Base-by-base conservation (phyloP, 2,797 vertebrate species). In the Moxostoma hubbsi region DNA sequence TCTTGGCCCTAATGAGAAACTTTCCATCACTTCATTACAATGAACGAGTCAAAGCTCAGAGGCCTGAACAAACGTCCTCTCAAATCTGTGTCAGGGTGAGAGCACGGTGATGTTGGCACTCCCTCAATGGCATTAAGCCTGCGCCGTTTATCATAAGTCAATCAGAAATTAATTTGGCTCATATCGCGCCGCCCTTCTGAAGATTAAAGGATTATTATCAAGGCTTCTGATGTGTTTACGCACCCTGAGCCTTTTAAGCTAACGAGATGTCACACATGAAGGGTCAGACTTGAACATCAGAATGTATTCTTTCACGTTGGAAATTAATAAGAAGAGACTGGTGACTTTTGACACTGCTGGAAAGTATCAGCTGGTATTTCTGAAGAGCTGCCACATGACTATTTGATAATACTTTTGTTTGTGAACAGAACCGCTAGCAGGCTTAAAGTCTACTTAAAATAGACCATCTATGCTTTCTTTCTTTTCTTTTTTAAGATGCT, bases 181-280 rank as follows among this genome's bases (percentile, higher is more conserved):
- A 36, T 59, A 59, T 85, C 69, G 68, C 43, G 9, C 13, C 62
- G 50, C 73, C 57, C 47, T 53, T 62, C 46, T 50, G n/a, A 12
- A 53, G 64, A 75, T 75, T 75, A n/a, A 18, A 79, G 50, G 45
- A 57, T 71, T 79, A 77, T 81, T 84, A 79, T 72, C 69, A 74
- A 6, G 59, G 47, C 63, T 67, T 74, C 64, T 58, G 55, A 81
- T 66, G 50, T 79, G 71, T 78, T 84, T 83, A 80, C 59, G 64
- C 64, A 49, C 49, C 59, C 47, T 79, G 78, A 77, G 68, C 57
- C 15, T 80, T 72, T 73, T 72, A 77, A 82, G 24, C 36, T 80
- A 69, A 57, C 73, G 66, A 72, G 64, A 64, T 64, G 58, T 69
- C 47, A 79, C 68, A 77, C 64, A 71, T 11, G 50, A 61, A 36